Base-by-base conservation (phyloP, 2,888 invertebrate genomes). In the Pasiphila rectangulata region DNA sequence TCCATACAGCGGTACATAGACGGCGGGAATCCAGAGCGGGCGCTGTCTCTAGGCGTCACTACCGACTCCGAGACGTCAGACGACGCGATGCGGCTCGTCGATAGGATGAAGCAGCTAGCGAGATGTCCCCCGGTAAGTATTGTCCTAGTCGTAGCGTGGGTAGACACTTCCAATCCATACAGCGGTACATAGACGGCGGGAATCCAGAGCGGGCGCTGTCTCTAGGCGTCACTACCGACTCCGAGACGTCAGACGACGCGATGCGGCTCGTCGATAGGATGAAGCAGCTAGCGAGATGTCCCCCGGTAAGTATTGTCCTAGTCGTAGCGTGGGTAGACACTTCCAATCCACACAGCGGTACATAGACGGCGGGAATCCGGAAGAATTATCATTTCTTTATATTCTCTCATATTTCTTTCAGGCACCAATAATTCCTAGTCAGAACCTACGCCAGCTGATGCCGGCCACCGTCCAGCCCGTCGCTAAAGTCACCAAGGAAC, bases 401-500 rank as follows among this genome's bases (percentile, higher is more conserved):
- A n/a, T n/a, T n/a, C n/a, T n/a, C n/a, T n/a, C n/a, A 4, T 27
- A 9, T 50, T 43, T 37, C 45, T 69, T 69, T 24, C 89, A 91
- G 73, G 83, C 85, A 4, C 86, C 90, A 0, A 73, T 88, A 21
- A 92, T 93, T 66, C 92, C 93, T 17, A 92, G 92, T 66, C 93
- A 93, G 67, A 93, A 93, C 63, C 74, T 94, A 30, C 90, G 93
- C 47, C 94, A 94, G 65, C 75, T 94, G 34, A 92, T 91, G 81
- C 90, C 92, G 20, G 91, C 92, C 0, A 90, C 90, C 17, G 89
- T 91, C 25, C 74, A 90, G 19, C 92, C 93, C 0, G 92, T 91
- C 19, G 95, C 95, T 1, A 95, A 94, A 79, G 95, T 96, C 20
- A 96, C 95, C 0, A 90, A 95, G 53, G 93, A 95, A 72, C 94